Conservation (phyloP, 2,113 vertebrate genomes). For the Leptosomus discolor region DNA sequence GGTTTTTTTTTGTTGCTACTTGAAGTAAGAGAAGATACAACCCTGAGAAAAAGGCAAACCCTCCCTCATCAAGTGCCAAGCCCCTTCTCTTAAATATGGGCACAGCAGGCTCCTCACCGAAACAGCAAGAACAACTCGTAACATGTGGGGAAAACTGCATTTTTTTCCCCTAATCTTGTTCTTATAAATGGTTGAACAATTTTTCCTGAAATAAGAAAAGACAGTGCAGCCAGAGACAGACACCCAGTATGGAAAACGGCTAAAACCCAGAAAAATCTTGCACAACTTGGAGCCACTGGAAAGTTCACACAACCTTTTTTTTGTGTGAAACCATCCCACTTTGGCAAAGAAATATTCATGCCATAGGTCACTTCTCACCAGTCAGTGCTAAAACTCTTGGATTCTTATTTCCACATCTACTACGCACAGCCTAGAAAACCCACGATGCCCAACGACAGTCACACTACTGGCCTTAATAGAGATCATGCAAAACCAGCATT, state of each 20-base stretch:
- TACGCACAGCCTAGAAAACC: neutral
- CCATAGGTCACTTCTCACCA: neutral
- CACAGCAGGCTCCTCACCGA: constrained; percentile 37
- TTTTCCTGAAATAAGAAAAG: constrained; percentile 32
- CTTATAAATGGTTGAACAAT: constrained; percentile 18
- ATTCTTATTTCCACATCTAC: neutral
- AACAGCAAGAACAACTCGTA: neutral
- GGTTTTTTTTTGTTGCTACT: neutral
- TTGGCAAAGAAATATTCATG: neutral
- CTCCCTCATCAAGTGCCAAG: neutral
- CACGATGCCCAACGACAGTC: neutral
- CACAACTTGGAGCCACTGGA: neutral
- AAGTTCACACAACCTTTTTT: neutral
- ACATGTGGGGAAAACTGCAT: neutral
- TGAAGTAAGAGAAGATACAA: constrained; percentile 10
- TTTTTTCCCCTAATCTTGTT: neutral
- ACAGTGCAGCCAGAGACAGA: neutral
- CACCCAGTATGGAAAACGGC: neutral
- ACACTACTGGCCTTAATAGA: neutral
- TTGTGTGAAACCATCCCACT: neutral
- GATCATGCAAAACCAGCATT: neutral
- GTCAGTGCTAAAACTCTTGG: neutral
- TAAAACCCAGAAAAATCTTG: neutral
- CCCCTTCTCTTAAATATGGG: neutral
- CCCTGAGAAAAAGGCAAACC: constrained; percentile 9